phyloP scores from a whole-genome alignment of 1,140 invertebrate species.

The Subanguina moxae region DNA sequence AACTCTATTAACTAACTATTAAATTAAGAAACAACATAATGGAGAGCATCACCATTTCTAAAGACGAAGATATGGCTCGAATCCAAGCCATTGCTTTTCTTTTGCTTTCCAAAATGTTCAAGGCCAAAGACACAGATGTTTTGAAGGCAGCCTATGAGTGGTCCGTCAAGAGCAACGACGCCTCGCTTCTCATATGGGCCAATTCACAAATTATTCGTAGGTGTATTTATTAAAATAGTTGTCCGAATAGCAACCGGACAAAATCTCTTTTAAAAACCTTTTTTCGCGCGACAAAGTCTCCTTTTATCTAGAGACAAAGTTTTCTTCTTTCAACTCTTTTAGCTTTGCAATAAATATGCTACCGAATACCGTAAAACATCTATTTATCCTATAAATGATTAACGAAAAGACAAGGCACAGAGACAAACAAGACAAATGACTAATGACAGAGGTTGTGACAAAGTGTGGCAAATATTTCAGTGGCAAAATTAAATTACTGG shows the following conservation, averaged over 20 bases:
- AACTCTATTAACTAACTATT: background rate
- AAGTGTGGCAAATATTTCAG: too few species aligned
- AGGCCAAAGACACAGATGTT: conserved; percentile 25
- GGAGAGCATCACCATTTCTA: conserved; percentile 32
- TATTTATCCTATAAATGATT: too few species aligned
- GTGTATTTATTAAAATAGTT: background rate
- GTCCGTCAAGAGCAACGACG: conserved; percentile 26
- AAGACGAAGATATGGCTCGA: conserved; percentile 35
- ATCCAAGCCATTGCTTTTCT: conserved; percentile 29
- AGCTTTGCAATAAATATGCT: too few species aligned
- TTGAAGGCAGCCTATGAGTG: conserved; percentile 32
- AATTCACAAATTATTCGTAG: conserved; percentile 22
- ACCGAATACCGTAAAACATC: too few species aligned
- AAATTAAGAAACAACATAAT: conserved; percentile 34
- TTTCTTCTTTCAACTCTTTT: too few species aligned
- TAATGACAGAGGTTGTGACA: too few species aligned
- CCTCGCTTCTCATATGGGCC: conserved; percentile 28
- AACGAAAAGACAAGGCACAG: too few species aligned
- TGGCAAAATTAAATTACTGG: too few species aligned
- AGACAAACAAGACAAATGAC: too few species aligned
- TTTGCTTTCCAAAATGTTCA: conserved; percentile 25
- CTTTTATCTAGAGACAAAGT: background rate
- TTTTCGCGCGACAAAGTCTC: too few species aligned
- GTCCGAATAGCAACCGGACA: too few species aligned
- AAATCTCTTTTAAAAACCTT: too few species aligned